These are phyloP conservation scores for Zoanthus solanderi DNA, from an alignment of 92 coral and sea anemone species.

Conservation along the genomic window DNA sequence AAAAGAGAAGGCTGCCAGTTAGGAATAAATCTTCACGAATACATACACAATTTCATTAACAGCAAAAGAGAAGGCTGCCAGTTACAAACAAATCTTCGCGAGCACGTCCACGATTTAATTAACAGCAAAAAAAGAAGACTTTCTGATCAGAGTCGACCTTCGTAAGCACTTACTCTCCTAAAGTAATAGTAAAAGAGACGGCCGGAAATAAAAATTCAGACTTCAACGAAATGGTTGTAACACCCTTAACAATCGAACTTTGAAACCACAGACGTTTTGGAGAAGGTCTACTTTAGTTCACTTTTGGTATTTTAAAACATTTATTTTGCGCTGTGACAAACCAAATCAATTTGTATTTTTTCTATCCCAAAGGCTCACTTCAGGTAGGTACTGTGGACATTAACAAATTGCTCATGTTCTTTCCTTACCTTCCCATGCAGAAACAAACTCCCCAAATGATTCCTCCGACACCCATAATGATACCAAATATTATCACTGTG, in stretches of 20 bases:
- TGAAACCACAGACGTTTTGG: too few species aligned
- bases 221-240: too few species aligned
- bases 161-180: background rate
- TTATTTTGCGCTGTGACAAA: too few species aligned
- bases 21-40: background rate
- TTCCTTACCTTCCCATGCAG: constrained; percentile 94
- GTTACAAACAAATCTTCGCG: background rate
- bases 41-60: background rate
- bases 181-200: background rate
- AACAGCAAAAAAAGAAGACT: background rate
- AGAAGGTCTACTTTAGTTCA: too few species aligned
- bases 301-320: too few species aligned
- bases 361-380: too few species aligned
- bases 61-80: background rate
- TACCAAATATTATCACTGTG: constrained; percentile 94
- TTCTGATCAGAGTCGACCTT: background rate
- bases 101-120: background rate
- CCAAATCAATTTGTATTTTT: too few species aligned
- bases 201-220: too few species aligned
- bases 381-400: too few species aligned
- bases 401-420: background rate
- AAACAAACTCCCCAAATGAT: constrained; percentile 94
- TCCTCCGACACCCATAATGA: constrained; percentile 96
- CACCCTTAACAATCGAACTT: too few species aligned
- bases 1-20: background rate